Base-by-base conservation (phyloP, 2,797 vertebrate genomes). In the Tadarida brasiliensis region DNA sequence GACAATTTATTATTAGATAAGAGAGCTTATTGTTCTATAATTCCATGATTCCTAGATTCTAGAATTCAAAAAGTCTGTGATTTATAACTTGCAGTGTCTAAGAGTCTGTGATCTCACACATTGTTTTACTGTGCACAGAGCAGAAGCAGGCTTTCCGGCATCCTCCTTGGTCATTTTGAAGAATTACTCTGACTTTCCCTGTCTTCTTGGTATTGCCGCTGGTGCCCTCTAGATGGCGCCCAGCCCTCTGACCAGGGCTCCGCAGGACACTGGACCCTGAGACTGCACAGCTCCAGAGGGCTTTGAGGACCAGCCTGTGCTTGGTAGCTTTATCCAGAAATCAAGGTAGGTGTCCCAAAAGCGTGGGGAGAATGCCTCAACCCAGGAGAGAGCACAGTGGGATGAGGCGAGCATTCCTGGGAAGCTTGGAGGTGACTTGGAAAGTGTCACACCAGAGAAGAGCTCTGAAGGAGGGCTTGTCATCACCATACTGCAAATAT, bases 11-110 rank as follows among this genome's bases (percentile, higher is more conserved):
- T 16, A 30, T 90, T 16, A n/a, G 20, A 8, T 56, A n/a, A 11
- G 33, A 67, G 10, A 35, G 19, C 56, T 92, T 76, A 68, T 68
- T 90, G 44, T 82, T 80, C 33, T 88, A 91, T 61, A 59, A 65
- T 81, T 85, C 22, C 26, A 11, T 88, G 49, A 78, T 51, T 85
- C 30, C 44, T n/a, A n/a, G 35, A 51, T 82, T 10, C 33, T 88
- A 65, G 59, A 95, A 63, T 80, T 65, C 65, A 95, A 93, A 90
- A 73, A 83, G 14, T 87, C 26, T 91, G 35, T 35, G 24, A 81
- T 56, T 30, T 81, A 3, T 16, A 59, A 63, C 7, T 59, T 12
- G 3, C 26, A 87, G 26, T 44, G 22, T 33, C 30, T 71, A 67
- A 68, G 49, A 33, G 39, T 91, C 33, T 77, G 7, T 19, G 15